Evolutionary conservation across 37 sponge, comb jelly and placozoan species (phyloP), one percentile per base, ranked within the genome.

Genomic region (Beroe ovata): DNA sequence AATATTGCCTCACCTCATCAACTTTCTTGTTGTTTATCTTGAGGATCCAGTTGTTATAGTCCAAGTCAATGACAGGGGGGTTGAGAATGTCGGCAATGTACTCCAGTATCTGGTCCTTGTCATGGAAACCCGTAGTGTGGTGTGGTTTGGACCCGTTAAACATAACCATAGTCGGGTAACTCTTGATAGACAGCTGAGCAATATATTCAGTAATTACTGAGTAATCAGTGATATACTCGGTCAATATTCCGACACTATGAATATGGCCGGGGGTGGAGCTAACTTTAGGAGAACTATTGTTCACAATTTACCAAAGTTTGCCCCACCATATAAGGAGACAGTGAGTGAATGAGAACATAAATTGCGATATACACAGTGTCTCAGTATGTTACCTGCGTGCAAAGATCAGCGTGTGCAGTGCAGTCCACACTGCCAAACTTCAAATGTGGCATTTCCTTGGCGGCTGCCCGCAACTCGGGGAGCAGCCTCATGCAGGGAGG

Each of bases 391-490:
- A 90, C 91, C 91, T 90, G 38, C 14, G n/a, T 22, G 38, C 91
- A 91, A 14, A 91, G 54, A 0, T 89, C n/a, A 11, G 32, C 8
- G 54, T 91, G 91, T 41, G 81, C 69, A 21, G 89, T 25, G 54
- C 91, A 91, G 37, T 91, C 91, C 69, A 91, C 91, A 33, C 89
- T 91, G 2, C 91, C 91, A 64, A 91, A 91, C 28, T 21, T 90
- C 2, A 91, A 39, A 6, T 88, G 22, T 58, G 77, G 64, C 36
- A 90, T 64, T 20, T 58, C 60, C 54, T 54, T 22, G 0, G 91
- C 89, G 1, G 91, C 91, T 1, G 60, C 29, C 14, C 91, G 63
- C 25, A 60, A 63, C 33, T 91, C 89, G 8, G 91, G 91, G 21
- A 91, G 38, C 71, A 91, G 37, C 47, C 47, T 0, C 64, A 61